Evolutionary conservation across 2,797 vertebrate genomes (phyloP), one percentile per base, ranked within the genome.

Genomic region (Peromyscus aztecus): DNA sequence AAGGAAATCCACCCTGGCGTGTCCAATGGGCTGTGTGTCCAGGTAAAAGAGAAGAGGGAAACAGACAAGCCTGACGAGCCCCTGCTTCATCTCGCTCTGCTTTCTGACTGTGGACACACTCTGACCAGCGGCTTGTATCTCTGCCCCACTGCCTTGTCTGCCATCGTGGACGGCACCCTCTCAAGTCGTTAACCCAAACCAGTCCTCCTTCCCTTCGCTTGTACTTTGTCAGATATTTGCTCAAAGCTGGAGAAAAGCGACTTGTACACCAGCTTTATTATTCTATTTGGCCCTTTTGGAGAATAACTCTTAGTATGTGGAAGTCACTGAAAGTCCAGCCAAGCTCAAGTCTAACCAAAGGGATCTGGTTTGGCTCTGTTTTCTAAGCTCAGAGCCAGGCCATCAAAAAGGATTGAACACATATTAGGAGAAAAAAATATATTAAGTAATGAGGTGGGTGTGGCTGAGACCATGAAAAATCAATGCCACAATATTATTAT

Each of bases 371-470:
- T 97, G 80, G 95, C 94, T 97, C 97, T 55, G 31, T 96, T 95
- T 96, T 87, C 52, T n/a, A 84, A 92, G 49, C 86, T 69, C 78
- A 81, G 77, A 97, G 97, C 97, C 98, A 98, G 97, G 78, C 96
- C 29, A 16, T 97, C 95, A 96, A 96, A 98, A 81, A 88, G 92
- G 94, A 96, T 93, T 97, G 96, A 97, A 63, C 59, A 96, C 92
- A 93, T 96, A 97, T 97, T 97, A 95, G 78, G 67, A 97, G 95
- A 81, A 97, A 96, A 82, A 97, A 96, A 95, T 71, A 96, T 92
- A 96, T 96, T 95, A 97, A 97, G 89, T 95, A 97, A 97, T 96
- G 97, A 97, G 94, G 91, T 97, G 92, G 97, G 97, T 97, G 94
- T 95, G 97, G 96, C 83, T 89, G 83, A 94, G 71, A 95, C 96